Percentiles rank a stretch among this genome's conserved stretches.
Conservation (phyloP, 2,113 vertebrate genomes). For the Struthidea cinerea region DNA sequence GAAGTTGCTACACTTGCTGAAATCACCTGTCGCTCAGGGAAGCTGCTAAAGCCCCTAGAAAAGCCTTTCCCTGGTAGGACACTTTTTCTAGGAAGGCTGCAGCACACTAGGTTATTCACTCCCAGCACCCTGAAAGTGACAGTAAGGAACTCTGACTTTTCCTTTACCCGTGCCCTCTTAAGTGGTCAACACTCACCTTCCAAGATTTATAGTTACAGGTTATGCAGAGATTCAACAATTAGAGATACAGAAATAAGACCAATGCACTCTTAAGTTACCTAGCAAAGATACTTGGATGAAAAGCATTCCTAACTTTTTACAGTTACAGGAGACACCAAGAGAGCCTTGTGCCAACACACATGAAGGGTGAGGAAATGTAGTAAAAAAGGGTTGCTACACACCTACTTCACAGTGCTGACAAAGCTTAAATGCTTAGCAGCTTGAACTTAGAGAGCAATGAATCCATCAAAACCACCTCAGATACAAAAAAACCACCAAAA, state of each 20-base stretch:
- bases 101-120: too few species aligned
- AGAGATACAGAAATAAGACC: background rate
- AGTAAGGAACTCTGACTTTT: background rate
- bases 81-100: too few species aligned
- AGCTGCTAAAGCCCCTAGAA: too few species aligned
- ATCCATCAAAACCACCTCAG: background rate
- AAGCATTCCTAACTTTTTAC: background rate
- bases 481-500: too few species aligned
- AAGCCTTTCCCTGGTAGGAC: too few species aligned
- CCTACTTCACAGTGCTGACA: background rate
- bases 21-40: too few species aligned
- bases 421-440: background rate
- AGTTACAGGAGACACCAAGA: background rate
- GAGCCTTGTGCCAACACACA: background rate
- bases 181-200: background rate
- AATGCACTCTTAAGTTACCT: background rate
- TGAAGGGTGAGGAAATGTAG: fast-evolving
- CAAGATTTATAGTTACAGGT: background rate
- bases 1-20: too few species aligned
- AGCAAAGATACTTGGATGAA: background rate
- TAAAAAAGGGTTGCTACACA: background rate
- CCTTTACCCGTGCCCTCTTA: background rate
- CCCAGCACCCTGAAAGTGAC: too few species aligned
- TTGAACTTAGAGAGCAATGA: background rate
- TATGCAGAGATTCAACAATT: background rate